Evolutionary conservation across 37 sponge, comb jelly and placozoan genomes (phyloP), one percentile per base, ranked within the genome.

Genomic region (Beroe forskalii): DNA sequence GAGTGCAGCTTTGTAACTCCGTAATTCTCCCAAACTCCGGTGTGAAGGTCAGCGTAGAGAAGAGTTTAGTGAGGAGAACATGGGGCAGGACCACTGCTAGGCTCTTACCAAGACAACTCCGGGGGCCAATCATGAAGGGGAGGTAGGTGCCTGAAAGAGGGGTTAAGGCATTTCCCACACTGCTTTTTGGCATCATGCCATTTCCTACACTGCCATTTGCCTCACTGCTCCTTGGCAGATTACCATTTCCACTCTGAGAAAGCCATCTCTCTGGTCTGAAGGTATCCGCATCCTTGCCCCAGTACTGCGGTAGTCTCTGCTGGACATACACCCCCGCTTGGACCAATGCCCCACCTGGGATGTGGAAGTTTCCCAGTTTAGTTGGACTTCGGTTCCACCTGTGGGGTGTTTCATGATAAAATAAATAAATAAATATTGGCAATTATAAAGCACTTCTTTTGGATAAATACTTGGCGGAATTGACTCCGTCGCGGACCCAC

Each of bases 121-220:
- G 3, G 75, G 75, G 75, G 6, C 75, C 75, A 4, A 72, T 30
- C 75, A 72, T 72, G 20, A 72, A 72, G 6, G 75, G 75, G 6
- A 72, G 28, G 40, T 72, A 72, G 75, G 32, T 72, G 39, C 75
- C 75, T 19, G 75, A 3, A 33, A 39, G 32, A 17, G 75, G 40
- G n/a, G n/a, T n/a, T n/a, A n/a, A n/a, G n/a, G n/a, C n/a, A n/a
- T n/a, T n/a, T n/a, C n/a, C n/a, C n/a, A n/a, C n/a, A n/a, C n/a
- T n/a, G n/a, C n/a, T n/a, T n/a, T n/a, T n/a, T n/a, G n/a, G n/a
- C n/a, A n/a, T n/a, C n/a, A n/a, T n/a, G n/a, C n/a, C n/a, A n/a
- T n/a, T n/a, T n/a, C n/a, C n/a, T n/a, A n/a, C n/a, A n/a, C n/a
- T n/a, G n/a, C n/a, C n/a, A n/a, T n/a, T n/a, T n/a, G n/a, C n/a